phyloP scores from a whole-genome alignment of 2,888 invertebrate species.

The Flabesymbios commensalis region DNA sequence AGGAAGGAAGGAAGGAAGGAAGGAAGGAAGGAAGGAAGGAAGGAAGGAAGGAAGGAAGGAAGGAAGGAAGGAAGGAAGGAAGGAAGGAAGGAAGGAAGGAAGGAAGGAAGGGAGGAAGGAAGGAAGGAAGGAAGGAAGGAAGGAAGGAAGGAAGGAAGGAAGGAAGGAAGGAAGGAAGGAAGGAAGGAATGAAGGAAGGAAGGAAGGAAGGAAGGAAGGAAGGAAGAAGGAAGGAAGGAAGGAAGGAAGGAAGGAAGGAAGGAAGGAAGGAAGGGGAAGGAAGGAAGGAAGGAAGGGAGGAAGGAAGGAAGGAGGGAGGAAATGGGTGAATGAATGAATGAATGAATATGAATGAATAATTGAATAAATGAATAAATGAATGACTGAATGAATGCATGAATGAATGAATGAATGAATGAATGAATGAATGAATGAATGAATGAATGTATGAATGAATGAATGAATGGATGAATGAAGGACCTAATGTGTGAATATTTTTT shows the following conservation, averaged over 20 bases:
- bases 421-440: no score
- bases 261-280: neutral
- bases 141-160: neutral
- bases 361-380: no score
- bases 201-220: neutral
- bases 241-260: no score
- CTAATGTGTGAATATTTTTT: no score
- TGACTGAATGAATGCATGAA: no score
- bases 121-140: neutral
- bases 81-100: no score
- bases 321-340: no score
- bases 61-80: neutral
- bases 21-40: neutral
- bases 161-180: neutral
- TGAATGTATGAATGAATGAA: no score
- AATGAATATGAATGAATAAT: no score
- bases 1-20: neutral
- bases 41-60: neutral
- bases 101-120: neutral
- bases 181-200: neutral
- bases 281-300: neutral
- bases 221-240: slow-evolving; percentile 2
- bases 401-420: no score
- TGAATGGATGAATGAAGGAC: no score
- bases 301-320: no score